Percentiles rank a stretch among this genome's conserved stretches.
These are phyloP conservation scores for Orius insidiosus DNA, from an alignment of 1,140 invertebrate species.

Conservation along the genomic window DNA sequence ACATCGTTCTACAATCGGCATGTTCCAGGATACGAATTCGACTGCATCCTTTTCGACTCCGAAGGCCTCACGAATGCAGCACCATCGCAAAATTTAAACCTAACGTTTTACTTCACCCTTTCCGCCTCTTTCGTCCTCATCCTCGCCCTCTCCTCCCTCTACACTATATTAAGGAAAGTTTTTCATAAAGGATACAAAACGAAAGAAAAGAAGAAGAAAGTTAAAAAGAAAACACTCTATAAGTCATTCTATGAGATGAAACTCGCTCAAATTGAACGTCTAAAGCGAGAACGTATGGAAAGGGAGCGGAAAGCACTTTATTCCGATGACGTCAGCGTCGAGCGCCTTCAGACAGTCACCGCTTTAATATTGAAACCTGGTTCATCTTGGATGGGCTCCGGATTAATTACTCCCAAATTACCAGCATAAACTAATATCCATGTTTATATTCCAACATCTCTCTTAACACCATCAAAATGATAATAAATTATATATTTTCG, in stretches of 20 bases:
- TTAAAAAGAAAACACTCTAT: neutral
- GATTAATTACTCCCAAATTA: too few relatives aligned
- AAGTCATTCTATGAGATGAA: constrained; percentile 3
- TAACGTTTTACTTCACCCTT: neutral
- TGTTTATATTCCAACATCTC: too few relatives aligned
- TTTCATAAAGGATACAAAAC: neutral
- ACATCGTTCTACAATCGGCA: neutral
- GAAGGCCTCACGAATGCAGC: neutral
- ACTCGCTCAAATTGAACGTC: neutral
- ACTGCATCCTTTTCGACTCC: neutral
- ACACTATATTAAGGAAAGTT: neutral
- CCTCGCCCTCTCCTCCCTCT: neutral
- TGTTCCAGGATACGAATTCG: neutral
- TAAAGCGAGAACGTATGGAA: neutral
- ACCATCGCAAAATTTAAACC: neutral
- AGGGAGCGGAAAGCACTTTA: neutral
- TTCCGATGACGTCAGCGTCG: neutral
- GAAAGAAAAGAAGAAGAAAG: too few relatives aligned
- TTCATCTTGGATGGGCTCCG: neutral
- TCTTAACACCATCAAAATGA: too few relatives aligned
- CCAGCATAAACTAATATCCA: too few relatives aligned
- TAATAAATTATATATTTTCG: too few relatives aligned
- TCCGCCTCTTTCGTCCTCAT: neutral
- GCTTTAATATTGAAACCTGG: neutral
- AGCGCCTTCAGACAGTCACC: neutral